Conservation (phyloP, 2,797 vertebrate genomes). For the Dermochelys coriacea region DNA sequence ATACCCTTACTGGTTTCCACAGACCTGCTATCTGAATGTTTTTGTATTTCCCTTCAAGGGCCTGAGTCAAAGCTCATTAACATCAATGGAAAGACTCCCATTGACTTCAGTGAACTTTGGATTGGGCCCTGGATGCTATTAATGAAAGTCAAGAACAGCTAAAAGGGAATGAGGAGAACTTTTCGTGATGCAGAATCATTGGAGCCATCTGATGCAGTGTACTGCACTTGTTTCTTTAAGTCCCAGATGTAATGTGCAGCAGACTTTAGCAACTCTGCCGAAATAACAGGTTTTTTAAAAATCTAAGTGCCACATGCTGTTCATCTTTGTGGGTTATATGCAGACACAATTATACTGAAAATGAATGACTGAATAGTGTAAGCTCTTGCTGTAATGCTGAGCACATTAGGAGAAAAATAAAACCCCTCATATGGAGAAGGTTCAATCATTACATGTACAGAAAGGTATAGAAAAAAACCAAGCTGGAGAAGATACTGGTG, state of each 20-base stretch:
- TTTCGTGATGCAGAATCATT: background rate
- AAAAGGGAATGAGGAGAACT: background rate
- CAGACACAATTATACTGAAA: background rate
- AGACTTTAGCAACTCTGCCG: background rate
- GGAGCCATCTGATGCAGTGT: too few species aligned
- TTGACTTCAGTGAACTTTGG: background rate
- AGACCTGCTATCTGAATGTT: background rate
- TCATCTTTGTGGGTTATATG: background rate
- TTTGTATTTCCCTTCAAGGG: background rate
- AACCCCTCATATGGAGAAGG: background rate
- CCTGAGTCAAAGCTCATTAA: background rate
- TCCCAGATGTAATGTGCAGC: background rate
- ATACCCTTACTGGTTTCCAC: background rate
- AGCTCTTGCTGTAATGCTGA: background rate
- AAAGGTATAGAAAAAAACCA: too few species aligned
- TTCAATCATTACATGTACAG: background rate
- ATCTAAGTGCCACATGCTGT: background rate
- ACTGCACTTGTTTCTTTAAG: background rate
- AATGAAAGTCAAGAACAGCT: background rate
- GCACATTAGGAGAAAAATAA: background rate
- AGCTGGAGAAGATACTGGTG: too few species aligned
- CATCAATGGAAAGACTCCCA: background rate
- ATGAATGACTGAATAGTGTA: background rate
- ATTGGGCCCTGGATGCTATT: background rate
- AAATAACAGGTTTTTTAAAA: background rate